These are phyloP conservation scores for Spodoptera litura DNA, from an alignment of 1,140 invertebrate species.

Conservation along the genomic window DNA sequence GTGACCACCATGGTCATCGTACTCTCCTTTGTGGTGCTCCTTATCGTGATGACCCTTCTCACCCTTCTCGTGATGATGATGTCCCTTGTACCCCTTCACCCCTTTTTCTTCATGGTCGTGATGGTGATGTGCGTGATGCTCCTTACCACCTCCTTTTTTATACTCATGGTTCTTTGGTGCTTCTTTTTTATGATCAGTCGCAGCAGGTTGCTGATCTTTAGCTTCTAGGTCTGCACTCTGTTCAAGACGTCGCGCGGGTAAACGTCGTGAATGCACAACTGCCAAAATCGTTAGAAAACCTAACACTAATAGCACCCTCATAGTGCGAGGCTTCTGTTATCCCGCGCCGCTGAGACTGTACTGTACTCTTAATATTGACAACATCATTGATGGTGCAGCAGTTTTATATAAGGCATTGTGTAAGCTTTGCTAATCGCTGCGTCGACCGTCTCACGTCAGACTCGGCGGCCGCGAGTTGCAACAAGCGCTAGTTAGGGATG, in stretches of 20 bases:
- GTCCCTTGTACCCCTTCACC: conserved; percentile 89
- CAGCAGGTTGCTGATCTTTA: conserved; percentile 85
- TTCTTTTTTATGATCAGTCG: conserved; percentile 88
- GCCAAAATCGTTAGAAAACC: conserved; percentile 63
- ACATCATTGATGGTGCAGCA: conserved; percentile 75
- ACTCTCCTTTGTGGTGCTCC: conserved; percentile 89
- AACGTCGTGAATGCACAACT: conserved; percentile 62
- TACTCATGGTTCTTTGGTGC: conserved; percentile 86
- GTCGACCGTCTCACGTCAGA: conserved; percentile 58
- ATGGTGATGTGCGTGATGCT: conserved; percentile 83
- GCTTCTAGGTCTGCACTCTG: conserved; percentile 65
- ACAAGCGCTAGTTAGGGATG: conserved; percentile 55
- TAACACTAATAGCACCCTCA: conserved; percentile 73
- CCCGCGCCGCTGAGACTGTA: conserved; percentile 56
- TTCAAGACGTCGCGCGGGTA: conserved; percentile 65
- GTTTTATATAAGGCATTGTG: conserved; percentile 84
- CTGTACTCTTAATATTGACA: conserved; percentile 73
- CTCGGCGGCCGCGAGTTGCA: conserved; percentile 65
- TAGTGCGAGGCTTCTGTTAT: conserved; percentile 55
- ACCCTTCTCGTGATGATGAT: conserved; percentile 89
- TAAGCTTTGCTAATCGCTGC: conserved; percentile 73
- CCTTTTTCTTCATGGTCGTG: conserved; percentile 88
- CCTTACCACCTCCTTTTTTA: conserved; percentile 86
- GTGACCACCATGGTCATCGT: conserved; percentile 90
- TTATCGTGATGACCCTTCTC: conserved; percentile 91